Base-by-base conservation (phyloP, 2,797 vertebrate species). In the Eulemur mongoz region DNA sequence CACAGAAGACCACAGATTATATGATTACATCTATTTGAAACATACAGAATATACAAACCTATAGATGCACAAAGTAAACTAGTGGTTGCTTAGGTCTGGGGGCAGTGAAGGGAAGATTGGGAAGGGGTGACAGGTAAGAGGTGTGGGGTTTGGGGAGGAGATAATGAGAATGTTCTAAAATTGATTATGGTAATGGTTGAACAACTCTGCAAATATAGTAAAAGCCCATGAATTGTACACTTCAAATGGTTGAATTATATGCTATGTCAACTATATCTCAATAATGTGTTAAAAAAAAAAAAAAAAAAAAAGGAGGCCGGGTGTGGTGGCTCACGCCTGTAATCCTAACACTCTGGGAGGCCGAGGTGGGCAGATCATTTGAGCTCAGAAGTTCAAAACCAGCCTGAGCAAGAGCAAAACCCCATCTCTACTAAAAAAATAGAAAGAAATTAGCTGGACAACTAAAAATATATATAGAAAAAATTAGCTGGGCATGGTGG, bases 111-210 rank as follows among this genome's bases (percentile, higher is more conserved):
- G 17, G 18, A 1, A 18, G 69, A 22, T 43, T 27, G 27, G 50
- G 15, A 65, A 43, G 7, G 43, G 10, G 5, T 63, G 45, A 81
- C 72, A 89, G 18, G 9, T 89, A 52, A 52, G 17, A 45, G 18
- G 30, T 32, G 30, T 23, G 17, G 23, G 15, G 17, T 73, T 52
- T 76, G 9, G n/a, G n/a, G 27, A 15, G 15, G 48, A 15, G 12
- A 35, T 50, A 35, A 35, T 84, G n/a, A 84, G 35, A 89, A 23
- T 84, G 11, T n/a, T 80, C 59, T 93, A 90, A 95, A 93, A 54
- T 81, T 86, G n/a, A 86, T 67, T 59, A 57, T 17, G 43, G 11
- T 61, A 70, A 85, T 23, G 5, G 35, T n/a, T 80, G 12, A 22
- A 52, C 23, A 86, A 96, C 22, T 73, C 32, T 76, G 8, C 35